Evolutionary conservation across 2,113 vertebrate genomes (phyloP).

Genomic region (Reinhardtius hippoglossoides): DNA sequence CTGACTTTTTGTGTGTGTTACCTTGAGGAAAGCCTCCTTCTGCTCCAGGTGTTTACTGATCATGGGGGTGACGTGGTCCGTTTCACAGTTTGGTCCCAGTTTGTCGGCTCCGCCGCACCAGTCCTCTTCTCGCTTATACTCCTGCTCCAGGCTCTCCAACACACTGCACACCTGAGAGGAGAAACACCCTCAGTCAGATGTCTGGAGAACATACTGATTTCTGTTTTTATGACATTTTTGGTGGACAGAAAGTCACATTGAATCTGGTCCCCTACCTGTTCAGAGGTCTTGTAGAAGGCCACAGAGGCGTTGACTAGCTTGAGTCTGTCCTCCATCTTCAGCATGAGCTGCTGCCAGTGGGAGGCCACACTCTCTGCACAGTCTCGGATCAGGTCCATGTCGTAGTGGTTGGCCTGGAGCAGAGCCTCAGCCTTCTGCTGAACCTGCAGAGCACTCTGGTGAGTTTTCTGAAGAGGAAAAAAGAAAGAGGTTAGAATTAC

Average conservation of each 20-base stretch:
- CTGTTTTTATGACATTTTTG: not conserved
- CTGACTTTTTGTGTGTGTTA: constrained; percentile 50
- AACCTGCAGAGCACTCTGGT: constrained; percentile 98
- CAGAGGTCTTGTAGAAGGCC: constrained; percentile 99
- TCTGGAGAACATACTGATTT: not conserved
- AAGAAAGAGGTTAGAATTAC: not conserved
- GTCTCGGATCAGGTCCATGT: constrained; percentile 98
- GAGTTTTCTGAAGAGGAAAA: constrained; percentile 88
- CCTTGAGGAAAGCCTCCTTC: constrained; percentile 98
- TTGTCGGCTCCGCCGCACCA: constrained; percentile 99
- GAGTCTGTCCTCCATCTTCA: constrained; percentile 99
- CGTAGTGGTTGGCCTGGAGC: constrained; percentile 97
- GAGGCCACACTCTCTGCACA: constrained; percentile 98
- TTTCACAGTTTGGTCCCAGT: constrained; percentile 96
- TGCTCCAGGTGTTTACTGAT: constrained; percentile 99
- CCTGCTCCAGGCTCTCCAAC: constrained; percentile 96
- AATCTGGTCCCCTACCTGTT: constrained; percentile 85
- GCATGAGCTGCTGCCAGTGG: constrained; percentile 99
- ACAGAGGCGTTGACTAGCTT: constrained; percentile 99
- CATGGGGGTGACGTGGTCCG: constrained; percentile 97
- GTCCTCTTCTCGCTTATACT: constrained; percentile 98
- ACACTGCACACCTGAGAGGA: constrained; percentile 94
- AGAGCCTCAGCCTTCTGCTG: constrained; percentile 98
- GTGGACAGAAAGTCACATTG: too few species aligned
- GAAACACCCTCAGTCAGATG: not conserved